Conservation (phyloP, 2,113 vertebrate genomes). For the Chlorodrepanis virens region DNA sequence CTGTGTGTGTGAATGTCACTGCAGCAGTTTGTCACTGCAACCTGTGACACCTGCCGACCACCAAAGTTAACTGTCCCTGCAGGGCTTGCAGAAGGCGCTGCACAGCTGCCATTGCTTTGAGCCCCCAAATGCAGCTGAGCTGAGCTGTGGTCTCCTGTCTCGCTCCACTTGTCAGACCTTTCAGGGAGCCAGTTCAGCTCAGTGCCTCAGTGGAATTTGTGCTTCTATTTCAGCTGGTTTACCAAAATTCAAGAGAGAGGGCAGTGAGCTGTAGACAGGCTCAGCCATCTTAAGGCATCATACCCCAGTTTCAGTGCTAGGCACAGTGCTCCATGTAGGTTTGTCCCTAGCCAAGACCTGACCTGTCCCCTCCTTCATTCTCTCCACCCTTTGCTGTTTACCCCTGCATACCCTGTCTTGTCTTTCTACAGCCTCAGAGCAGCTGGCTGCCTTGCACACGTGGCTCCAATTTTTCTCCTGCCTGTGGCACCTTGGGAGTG, state of each 20-base stretch:
- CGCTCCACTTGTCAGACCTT: background rate
- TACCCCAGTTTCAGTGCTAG: background rate
- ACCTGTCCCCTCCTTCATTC: background rate
- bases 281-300: background rate
- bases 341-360: background rate
- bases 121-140: background rate
- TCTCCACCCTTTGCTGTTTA: background rate
- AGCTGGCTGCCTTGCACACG: conserved; percentile 16
- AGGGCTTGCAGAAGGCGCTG: background rate
- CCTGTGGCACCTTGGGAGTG: conserved; percentile 28
- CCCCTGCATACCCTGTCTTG: background rate
- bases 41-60: background rate
- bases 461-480: conserved; percentile 41
- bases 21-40: conserved; percentile 31
- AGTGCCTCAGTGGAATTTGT: background rate
- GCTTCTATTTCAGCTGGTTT: background rate
- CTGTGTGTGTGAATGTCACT: background rate
- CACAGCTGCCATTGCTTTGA: background rate
- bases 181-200: background rate
- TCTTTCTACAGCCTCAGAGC: conserved; percentile 17
- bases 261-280: background rate
- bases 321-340: background rate
- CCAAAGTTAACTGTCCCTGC: background rate
- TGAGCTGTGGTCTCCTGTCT: background rate
- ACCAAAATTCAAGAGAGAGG: background rate